Conservation (phyloP, 2,888 invertebrate species). For the Panopea generosa region DNA sequence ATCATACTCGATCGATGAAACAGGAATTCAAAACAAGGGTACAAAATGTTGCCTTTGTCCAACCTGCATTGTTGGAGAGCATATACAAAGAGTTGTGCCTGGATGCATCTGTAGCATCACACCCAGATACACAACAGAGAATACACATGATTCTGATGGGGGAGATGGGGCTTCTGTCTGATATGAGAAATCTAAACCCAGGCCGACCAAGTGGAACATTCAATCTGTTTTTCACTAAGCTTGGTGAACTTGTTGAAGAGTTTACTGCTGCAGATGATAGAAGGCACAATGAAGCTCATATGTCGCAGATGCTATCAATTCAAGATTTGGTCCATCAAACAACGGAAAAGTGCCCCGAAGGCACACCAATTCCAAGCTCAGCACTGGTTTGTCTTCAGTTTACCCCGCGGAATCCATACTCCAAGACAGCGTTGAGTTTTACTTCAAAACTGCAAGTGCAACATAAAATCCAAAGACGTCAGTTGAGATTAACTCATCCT, state of each 20-base stretch:
- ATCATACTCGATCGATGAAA: slow-evolving; percentile 40
- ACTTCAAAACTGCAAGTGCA: slow-evolving; percentile 49
- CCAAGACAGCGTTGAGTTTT: slow-evolving; percentile 40
- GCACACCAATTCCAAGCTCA: slow-evolving; percentile 51
- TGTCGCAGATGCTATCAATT: background rate
- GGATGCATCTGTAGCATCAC: slow-evolving; percentile 41
- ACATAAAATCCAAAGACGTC: slow-evolving; percentile 59
- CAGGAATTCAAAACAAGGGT: slow-evolving; percentile 23
- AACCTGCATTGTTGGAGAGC: slow-evolving; percentile 25
- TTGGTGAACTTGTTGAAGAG: slow-evolving; percentile 28
- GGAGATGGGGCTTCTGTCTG: slow-evolving; percentile 36
- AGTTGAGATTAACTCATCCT: slow-evolving; percentile 41
- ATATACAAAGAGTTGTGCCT: slow-evolving; percentile 41
- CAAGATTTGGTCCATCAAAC: slow-evolving; percentile 44
- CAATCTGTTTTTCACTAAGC: slow-evolving; percentile 41
- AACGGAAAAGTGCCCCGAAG: slow-evolving; percentile 44
- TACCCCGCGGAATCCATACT: slow-evolving; percentile 54
- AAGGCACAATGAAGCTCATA: slow-evolving; percentile 26
- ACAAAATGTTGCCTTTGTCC: slow-evolving; percentile 25
- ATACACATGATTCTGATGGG: slow-evolving; percentile 28
- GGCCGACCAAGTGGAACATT: slow-evolving; percentile 32
- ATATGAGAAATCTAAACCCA: slow-evolving; percentile 33
- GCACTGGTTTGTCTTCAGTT: slow-evolving; percentile 57
- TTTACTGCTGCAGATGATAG: slow-evolving; percentile 54
- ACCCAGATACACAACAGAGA: slow-evolving; percentile 27